phyloP scores from a whole-genome alignment of 2,797 vertebrate species.

The Chaenodraco wilsoni region DNA sequence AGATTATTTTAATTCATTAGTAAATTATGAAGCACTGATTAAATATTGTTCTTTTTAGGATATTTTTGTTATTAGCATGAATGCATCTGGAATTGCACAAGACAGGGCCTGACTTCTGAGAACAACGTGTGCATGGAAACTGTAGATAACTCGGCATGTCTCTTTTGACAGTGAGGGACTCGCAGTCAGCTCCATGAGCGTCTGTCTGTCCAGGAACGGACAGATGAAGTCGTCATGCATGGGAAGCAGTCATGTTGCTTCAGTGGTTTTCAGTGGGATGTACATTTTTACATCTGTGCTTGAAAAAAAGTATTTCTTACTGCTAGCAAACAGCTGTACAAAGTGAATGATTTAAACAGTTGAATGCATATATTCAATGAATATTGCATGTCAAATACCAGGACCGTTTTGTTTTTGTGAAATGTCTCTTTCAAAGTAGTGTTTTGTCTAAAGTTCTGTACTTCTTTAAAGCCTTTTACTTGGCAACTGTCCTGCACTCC shows the following conservation, averaged over 20 bases:
- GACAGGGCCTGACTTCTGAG: neutral
- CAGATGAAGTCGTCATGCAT: constrained; percentile 30
- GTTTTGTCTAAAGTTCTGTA: neutral
- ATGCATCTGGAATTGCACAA: neutral
- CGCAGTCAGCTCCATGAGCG: constrained; percentile 26
- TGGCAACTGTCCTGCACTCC: neutral
- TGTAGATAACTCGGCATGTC: constrained; percentile 21
- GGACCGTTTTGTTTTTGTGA: neutral
- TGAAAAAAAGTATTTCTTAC: neutral
- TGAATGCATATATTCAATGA: neutral
- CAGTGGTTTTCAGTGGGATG: constrained; percentile 20
- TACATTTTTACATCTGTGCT: neutral
- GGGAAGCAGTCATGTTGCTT: constrained; percentile 33
- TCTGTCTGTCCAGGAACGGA: constrained; percentile 26
- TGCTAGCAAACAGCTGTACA: neutral
- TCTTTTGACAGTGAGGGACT: constrained; percentile 38
- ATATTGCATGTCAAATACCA: neutral
- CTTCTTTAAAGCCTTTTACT: constrained; percentile 6
- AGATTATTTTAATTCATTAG: neutral
- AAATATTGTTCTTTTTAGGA: neutral
- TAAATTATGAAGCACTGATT: neutral
- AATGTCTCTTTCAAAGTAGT: neutral
- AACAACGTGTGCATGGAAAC: constrained; percentile 35
- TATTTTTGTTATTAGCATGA: neutral
- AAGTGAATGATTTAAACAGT: neutral